These are phyloP conservation scores for Cheirogaleus medius DNA, from an alignment of 2,113 vertebrate genomes.

Conservation along the genomic window DNA sequence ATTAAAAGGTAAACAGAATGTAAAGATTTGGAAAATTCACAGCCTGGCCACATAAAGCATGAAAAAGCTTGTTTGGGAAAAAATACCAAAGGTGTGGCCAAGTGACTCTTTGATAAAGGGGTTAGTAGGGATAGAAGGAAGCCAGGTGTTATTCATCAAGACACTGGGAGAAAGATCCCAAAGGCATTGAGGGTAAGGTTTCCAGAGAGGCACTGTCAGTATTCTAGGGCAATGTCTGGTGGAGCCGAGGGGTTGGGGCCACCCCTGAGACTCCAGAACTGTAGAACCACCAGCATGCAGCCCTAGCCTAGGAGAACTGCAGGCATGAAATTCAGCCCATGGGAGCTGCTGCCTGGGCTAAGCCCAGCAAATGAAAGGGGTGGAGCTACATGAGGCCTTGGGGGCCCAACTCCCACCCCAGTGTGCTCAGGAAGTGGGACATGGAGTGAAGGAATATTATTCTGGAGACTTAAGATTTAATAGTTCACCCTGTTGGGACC, in stretches of 20 bases:
- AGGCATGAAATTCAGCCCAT: background rate
- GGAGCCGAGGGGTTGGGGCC: background rate
- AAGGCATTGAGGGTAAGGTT: background rate
- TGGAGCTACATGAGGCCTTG: background rate
- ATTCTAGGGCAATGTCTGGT: background rate
- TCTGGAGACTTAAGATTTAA: background rate
- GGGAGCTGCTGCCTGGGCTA: background rate
- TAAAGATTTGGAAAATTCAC: background rate
- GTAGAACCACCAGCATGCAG: background rate
- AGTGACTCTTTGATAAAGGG: background rate
- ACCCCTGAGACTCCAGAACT: background rate
- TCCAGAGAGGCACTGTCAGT: background rate
- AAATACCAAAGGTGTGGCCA: background rate
- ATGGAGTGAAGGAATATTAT: background rate
- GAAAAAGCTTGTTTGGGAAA: background rate
- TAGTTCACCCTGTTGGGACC: background rate
- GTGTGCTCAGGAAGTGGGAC: background rate
- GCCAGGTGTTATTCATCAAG: background rate
- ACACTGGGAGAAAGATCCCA: background rate
- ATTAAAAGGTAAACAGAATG: background rate
- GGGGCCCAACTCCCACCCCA: background rate
- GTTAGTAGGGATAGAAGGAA: background rate
- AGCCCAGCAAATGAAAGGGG: background rate
- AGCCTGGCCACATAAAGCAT: background rate
- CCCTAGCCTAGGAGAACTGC: background rate